Evolutionary conservation across 2,888 invertebrate species (phyloP).

Genomic region (Rhaphigaster nebulosa): DNA sequence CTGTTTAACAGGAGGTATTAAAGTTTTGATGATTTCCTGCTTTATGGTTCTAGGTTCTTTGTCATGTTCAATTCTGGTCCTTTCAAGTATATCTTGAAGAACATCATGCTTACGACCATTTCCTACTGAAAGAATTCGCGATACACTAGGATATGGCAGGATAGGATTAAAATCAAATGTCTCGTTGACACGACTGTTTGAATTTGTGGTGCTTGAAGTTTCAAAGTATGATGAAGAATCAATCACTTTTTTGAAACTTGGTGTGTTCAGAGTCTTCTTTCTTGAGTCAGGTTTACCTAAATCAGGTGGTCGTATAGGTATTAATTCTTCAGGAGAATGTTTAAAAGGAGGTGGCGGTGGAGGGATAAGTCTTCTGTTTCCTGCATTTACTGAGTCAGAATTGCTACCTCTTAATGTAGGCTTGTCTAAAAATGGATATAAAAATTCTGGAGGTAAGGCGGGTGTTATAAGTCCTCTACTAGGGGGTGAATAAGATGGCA

Average conservation of each 20-base stretch:
- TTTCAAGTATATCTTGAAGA: constrained; percentile 82
- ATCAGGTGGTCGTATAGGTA: constrained; percentile 82
- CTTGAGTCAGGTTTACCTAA: constrained; percentile 72
- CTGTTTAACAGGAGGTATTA: constrained; percentile 63
- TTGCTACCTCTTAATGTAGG: constrained; percentile 85
- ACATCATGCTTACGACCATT: constrained; percentile 84
- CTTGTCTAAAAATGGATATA: constrained; percentile 90
- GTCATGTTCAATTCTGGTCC: constrained; percentile 68
- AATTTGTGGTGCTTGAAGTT: constrained; percentile 66
- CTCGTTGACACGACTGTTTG: constrained; percentile 66
- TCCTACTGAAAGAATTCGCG: constrained; percentile 86
- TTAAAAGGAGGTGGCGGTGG: constrained; percentile 80
- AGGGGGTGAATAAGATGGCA: constrained; percentile 86
- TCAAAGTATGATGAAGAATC: constrained; percentile 66
- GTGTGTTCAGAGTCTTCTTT: constrained; percentile 83
- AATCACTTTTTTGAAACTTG: constrained; percentile 74
- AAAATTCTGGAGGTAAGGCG: constrained; percentile 85
- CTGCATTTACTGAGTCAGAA: constrained; percentile 74
- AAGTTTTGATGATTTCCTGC: constrained; percentile 65
- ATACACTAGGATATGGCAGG: constrained; percentile 85
- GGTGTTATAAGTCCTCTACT: constrained; percentile 83
- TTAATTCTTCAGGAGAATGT: constrained; percentile 79
- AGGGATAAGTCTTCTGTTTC: constrained; percentile 83
- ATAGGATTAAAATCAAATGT: constrained; percentile 77
- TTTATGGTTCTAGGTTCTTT: constrained; percentile 72